Evolutionary conservation across 2,888 invertebrate species (phyloP).

Genomic region (Lapara coniferarum): DNA sequence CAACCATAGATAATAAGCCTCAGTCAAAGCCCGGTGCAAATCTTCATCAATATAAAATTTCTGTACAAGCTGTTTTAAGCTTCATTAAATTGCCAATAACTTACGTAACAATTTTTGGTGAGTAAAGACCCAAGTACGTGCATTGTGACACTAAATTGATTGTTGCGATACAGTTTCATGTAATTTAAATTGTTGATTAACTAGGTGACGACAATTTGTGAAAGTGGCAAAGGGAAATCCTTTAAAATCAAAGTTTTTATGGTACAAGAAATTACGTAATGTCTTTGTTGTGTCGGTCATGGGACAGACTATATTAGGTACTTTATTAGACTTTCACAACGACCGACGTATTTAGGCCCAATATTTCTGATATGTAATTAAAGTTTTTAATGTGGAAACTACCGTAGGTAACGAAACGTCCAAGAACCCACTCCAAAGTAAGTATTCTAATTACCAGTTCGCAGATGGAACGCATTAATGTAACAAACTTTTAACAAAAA

Average conservation of each 20-base stretch:
- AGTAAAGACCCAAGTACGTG: slow-evolving; percentile 26
- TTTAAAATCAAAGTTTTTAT: slow-evolving; percentile 1
- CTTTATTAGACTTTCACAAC: not conserved
- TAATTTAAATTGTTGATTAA: slow-evolving; percentile 14
- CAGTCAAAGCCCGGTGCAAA: not conserved
- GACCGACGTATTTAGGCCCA: too few species aligned
- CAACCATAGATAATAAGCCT: not conserved
- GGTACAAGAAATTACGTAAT: slow-evolving; percentile 1
- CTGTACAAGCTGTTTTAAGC: slow-evolving; percentile 32
- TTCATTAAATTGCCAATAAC: slow-evolving; percentile 39
- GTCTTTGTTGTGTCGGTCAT: not conserved
- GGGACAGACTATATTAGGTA: slow-evolving; percentile 1
- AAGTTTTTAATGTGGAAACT: too few species aligned
- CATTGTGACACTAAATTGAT: slow-evolving; percentile 30
- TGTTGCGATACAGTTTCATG: slow-evolving; percentile 13
- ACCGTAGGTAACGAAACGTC: too few species aligned
- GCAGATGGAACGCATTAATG: not conserved
- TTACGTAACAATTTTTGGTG: slow-evolving; percentile 30
- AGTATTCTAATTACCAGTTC: not conserved
- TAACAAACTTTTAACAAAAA: not conserved
- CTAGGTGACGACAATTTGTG: slow-evolving; percentile 12
- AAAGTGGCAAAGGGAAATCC: slow-evolving; percentile 16
- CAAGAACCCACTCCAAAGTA: too few species aligned
- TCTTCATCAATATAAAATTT: not conserved
- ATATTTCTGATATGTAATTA: too few species aligned